These are phyloP conservation scores for Paradisaea rubra DNA, from an alignment of 2,113 vertebrate species.

Conservation along the genomic window DNA sequence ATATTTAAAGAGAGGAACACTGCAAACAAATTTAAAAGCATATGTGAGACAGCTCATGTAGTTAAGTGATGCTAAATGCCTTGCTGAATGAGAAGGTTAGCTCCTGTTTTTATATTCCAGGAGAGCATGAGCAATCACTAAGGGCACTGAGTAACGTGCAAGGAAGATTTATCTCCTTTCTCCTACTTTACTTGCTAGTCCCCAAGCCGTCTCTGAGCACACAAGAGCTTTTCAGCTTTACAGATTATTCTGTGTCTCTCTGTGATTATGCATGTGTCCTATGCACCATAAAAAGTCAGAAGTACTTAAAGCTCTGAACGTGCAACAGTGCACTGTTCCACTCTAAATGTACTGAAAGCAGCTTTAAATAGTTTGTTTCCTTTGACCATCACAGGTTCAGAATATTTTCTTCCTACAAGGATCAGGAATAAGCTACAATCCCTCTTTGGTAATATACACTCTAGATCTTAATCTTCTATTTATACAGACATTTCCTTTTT, in stretches of 20 bases:
- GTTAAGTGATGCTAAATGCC: neutral
- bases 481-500: slow-evolving; percentile 53
- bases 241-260: neutral
- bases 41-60: neutral
- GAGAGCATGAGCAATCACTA: neutral
- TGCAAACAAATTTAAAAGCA: neutral
- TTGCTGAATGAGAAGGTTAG: neutral
- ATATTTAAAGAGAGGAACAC: neutral
- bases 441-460: neutral
- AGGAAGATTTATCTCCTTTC: neutral
- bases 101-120: neutral
- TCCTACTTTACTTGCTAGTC: neutral
- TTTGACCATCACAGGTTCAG: neutral
- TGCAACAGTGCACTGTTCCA: neutral
- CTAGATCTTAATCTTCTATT: slow-evolving; percentile 50
- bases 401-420: neutral
- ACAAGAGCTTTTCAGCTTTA: neutral
- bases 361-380: neutral
- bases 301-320: neutral
- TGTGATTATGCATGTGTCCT: neutral
- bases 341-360: neutral
- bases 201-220: neutral
- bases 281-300: neutral
- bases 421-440: neutral
- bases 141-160: neutral